These are phyloP conservation scores for Bombus breviceps DNA, from an alignment of 1,140 invertebrate species.

Conservation along the genomic window DNA sequence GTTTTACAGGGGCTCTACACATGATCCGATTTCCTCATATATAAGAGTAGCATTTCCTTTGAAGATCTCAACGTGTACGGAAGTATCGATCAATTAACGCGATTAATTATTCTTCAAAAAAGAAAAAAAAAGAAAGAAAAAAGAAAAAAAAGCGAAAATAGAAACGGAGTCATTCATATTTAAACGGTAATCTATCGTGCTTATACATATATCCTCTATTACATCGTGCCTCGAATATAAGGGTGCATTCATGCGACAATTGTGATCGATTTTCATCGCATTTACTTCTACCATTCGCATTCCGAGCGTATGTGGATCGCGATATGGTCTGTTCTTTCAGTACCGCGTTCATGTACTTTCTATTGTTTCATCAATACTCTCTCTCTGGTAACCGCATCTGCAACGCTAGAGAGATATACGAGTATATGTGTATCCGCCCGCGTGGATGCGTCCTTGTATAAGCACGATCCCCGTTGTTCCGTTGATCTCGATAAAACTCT, in stretches of 20 bases:
- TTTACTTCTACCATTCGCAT: not conserved
- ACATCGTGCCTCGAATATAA: not conserved
- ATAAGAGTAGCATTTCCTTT: not conserved
- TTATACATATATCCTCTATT: not conserved
- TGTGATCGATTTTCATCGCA: slow-evolving; percentile 27
- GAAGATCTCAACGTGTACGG: not conserved
- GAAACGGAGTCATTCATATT: not conserved
- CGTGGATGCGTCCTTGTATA: not conserved
- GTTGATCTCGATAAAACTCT: not conserved
- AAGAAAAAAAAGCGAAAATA: no score
- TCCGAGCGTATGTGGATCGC: not conserved
- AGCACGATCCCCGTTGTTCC: not conserved
- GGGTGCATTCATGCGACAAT: not conserved
- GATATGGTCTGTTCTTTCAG: slow-evolving; percentile 14
- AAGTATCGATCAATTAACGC: not conserved
- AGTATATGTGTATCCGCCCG: not conserved
- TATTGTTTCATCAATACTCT: slow-evolving; percentile 65
- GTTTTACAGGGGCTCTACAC: slow-evolving; percentile 40
- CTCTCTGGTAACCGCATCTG: slow-evolving; percentile 61
- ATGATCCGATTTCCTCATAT: slow-evolving; percentile 35
- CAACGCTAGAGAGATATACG: slow-evolving; percentile 32
- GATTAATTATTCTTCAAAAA: slow-evolving; percentile 25
- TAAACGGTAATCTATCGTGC: not conserved
- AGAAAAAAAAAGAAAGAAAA: no score
- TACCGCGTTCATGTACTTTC: slow-evolving; percentile 16